Base-by-base conservation (phyloP, 2,888 invertebrate species). In the Athalia rosae region DNA sequence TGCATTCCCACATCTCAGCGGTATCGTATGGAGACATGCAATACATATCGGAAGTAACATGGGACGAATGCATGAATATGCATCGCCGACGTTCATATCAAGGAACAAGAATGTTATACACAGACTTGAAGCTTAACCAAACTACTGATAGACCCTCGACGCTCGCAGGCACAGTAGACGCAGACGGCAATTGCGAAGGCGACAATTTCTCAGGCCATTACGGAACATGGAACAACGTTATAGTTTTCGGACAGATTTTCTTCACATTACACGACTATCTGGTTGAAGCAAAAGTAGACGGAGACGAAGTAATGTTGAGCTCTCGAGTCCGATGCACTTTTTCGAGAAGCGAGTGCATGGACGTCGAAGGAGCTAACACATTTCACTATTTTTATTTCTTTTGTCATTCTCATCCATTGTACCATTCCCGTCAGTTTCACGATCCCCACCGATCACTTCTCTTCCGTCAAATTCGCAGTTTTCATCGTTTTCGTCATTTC, bases 1-100 rank as follows among this genome's bases (percentile, higher is more conserved):
- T 79, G 79, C 71, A 76, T 61, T 81, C 80, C 0, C 81, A 83
- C 13, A 50, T 74, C 1, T 78, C 79, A 0, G 11, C 73, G 4
- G 76, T 78, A 0, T 7, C 48, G 4, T 63, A 79, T 0, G 81
- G 82, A 0, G 50, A 76, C 9, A 62, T 53, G 0, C 79, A 81
- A 77, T 81, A 79, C 56, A 9, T 66, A 43, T 11, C 28, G 1
- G 59, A 59, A 28, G 7, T 15, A 3, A 8, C 59, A 7, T 7
- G 28, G 0, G 28, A 28, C 28, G 28, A 8, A 28, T 59, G 59
- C 5, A 28, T 6, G 8, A 8, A 4, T 8, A 63, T 63, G 3
- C 62, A 63, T 3, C 0, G 63, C 3, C 43, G 11, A 11, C 43
- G n/a, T 5, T 41, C 43, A 0, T 63, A 63, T 28, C 6, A 6